These are phyloP conservation scores for Nibea coibor DNA, from an alignment of 2,113 vertebrate species.

Conservation along the genomic window DNA sequence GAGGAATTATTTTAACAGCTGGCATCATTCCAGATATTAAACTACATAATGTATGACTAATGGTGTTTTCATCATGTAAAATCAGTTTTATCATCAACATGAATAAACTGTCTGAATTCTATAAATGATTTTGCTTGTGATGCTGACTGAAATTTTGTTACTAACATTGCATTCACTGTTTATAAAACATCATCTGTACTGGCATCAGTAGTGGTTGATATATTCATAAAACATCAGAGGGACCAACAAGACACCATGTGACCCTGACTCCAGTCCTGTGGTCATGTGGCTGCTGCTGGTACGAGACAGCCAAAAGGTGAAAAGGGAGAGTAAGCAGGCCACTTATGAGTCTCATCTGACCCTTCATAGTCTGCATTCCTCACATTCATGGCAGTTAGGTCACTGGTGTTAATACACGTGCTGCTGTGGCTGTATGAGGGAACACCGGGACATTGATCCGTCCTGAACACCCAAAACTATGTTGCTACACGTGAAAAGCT, in stretches of 20 bases:
- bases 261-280: neutral
- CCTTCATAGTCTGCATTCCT: slow-evolving; percentile 47
- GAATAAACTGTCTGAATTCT: neutral
- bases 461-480: neutral
- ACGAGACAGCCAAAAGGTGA: slow-evolving; percentile 18
- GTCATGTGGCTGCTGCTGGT: slow-evolving; percentile 15
- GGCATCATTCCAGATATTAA: neutral
- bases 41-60: neutral
- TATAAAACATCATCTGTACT: neutral
- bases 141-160: too few relatives aligned
- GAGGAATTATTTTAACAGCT: neutral
- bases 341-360: slow-evolving; percentile 10
- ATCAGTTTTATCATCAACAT: neutral
- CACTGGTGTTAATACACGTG: neutral
- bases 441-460: neutral
- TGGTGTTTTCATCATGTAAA: neutral
- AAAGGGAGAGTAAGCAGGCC: slow-evolving; percentile 6
- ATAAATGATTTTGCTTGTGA: too few relatives aligned
- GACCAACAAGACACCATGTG: slow-evolving; percentile 8
- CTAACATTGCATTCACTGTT: neutral
- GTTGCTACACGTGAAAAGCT: neutral
- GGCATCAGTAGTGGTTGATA: neutral
- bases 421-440: neutral
- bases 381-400: slow-evolving; percentile 37
- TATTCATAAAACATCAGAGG: neutral